phyloP scores from a whole-genome alignment of 2,888 invertebrate genomes.

The Keiferia lycopersicella region DNA sequence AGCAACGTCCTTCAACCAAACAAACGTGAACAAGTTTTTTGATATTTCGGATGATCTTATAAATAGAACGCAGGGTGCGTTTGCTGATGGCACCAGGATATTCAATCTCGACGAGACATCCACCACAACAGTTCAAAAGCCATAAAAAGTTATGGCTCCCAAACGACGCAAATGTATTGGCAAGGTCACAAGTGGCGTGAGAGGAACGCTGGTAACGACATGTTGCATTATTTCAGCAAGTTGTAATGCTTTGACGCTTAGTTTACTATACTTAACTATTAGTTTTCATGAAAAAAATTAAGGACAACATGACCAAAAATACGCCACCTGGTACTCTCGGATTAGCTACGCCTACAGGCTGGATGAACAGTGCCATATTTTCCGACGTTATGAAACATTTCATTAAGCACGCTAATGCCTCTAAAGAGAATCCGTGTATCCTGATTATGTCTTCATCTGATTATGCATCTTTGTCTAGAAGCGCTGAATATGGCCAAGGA shows the following conservation, averaged over 20 bases:
- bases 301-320: constrained; percentile 19
- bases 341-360: constrained; percentile 47
- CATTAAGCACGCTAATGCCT: constrained; percentile 39
- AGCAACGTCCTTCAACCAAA: constrained; percentile 20
- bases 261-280: no score
- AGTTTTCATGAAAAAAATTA: constrained; percentile 36
- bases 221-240: constrained; percentile 29
- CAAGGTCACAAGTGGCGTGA: constrained; percentile 45
- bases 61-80: constrained; percentile 20
- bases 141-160: constrained; percentile 27
- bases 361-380: constrained; percentile 51
- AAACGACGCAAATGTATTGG: constrained; percentile 31
- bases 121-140: constrained; percentile 31
- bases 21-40: constrained; percentile 4
- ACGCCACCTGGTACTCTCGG: constrained; percentile 49
- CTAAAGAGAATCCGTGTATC: constrained; percentile 40
- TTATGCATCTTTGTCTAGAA: constrained; percentile 19
- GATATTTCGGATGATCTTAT: constrained; percentile 26
- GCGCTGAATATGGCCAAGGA: constrained; percentile 24
- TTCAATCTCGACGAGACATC: constrained; percentile 30
- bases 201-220: constrained; percentile 41
- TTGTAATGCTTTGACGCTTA: constrained; percentile 39
- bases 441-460: constrained; percentile 39
- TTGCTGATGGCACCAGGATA: constrained; percentile 29
- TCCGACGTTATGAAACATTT: constrained; percentile 50